Evolutionary conservation across 2,797 vertebrate species (phyloP), one percentile per base, ranked within the genome.

Genomic region (Oophaga sylvatica): DNA sequence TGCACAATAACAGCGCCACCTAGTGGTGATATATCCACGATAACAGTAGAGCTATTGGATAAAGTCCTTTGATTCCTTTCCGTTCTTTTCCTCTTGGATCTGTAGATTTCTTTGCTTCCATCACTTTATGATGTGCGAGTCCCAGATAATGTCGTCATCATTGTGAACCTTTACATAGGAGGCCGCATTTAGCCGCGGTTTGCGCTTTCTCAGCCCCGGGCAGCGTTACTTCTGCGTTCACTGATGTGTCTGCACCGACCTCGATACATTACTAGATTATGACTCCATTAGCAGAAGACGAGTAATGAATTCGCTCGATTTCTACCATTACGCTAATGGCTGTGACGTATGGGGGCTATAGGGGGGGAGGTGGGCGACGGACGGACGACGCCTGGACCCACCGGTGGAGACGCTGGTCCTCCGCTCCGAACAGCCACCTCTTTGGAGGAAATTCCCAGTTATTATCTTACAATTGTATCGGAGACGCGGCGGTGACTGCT

Each of bases 401-500:
- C 63, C 17, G 7, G 73, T n/a, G 22, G 20, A n/a, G 20, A 5
- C 19, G 10, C 71, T 2, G 19, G 45, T 22, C 22, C 19, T 73
- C 9, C 11, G 35, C 63, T n/a, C 3, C 67, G 17, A 86, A 60
- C 13, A 71, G 79, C 3, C 56, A n/a, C 15, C 65, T 41, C 48
- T 62, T 48, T 13, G 60, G 31, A 75, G 60, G 41, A 87, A 53
- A 87, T 57, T 63, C 26, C 68, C 48, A 6, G 70, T 82, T 60
- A 76, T 87, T 82, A 87, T 15, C 63, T 87, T 67, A 45, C 87
- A 48, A 78, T 83, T 70, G 71, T 82, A 87, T 70, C 62, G 48
- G 68, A 56, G 75, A 59, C 48, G 53, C 59, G 6, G 63, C 17
- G 68, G 53, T 63, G 78, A 75, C 67, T 35, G 59, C 70, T 5